A percentile compares a stretch with the other conserved stretches of the same genome.
phyloP scores from a whole-genome alignment of 2,888 invertebrate species.

The Sesamia inferens region DNA sequence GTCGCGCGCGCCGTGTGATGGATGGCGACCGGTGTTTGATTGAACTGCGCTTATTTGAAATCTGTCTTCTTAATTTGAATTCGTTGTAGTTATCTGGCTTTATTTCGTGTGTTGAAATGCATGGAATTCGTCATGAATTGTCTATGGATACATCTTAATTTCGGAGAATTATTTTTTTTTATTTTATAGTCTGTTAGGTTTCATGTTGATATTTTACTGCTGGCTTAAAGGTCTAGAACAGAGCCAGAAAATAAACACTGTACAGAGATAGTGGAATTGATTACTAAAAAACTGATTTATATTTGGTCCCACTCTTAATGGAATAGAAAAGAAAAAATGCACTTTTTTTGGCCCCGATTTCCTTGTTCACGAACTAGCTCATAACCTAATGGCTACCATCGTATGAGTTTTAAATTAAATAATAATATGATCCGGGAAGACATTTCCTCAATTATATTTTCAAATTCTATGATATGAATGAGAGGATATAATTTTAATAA shows the following conservation, averaged over 20 bases:
- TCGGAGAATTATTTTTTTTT: background rate
- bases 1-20: conserved; percentile 25
- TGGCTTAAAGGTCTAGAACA: background rate
- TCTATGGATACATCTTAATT: background rate
- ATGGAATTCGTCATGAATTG: background rate
- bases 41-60: conserved; percentile 22
- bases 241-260: no score
- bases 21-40: conserved; percentile 27
- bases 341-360: no score
- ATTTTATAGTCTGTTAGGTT: background rate
- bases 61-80: conserved; percentile 15
- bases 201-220: background rate
- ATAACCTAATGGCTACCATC: background rate
- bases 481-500: conserved; percentile 7
- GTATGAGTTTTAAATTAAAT: background rate
- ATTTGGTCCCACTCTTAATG: no score
- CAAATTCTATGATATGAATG: conserved; percentile 1
- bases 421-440: background rate
- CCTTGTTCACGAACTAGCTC: no score
- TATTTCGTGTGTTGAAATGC: background rate
- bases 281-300: no score
- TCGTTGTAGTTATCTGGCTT: background rate
- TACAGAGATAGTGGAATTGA: no score
- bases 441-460: background rate
- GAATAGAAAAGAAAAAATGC: no score